These are phyloP conservation scores for Rhinoraja longicauda DNA, from an alignment of 2,797 vertebrate genomes.

Conservation along the genomic window DNA sequence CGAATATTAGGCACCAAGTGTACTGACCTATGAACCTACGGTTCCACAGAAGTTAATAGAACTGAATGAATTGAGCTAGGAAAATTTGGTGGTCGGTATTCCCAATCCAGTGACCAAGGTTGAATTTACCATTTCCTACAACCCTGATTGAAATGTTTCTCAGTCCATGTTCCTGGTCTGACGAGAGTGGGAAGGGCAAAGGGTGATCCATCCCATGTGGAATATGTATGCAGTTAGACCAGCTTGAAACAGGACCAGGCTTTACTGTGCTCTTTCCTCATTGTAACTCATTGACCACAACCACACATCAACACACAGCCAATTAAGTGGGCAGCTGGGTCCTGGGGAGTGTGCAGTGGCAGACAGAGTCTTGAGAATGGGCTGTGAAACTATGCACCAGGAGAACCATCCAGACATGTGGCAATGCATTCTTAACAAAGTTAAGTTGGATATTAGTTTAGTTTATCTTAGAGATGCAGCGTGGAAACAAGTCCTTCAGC, in stretches of 20 bases:
- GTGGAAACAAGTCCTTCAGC: too few species aligned
- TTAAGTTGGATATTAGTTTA: not conserved
- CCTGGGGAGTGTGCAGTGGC: not conserved
- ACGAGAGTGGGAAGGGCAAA: not conserved
- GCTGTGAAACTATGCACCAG: not conserved
- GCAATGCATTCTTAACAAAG: not conserved
- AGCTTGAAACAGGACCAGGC: not conserved
- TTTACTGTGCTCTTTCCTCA: too few species aligned
- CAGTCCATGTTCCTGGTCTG: too few species aligned
- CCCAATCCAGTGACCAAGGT: too few species aligned
- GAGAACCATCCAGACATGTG: not conserved
- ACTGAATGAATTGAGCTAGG: too few species aligned
- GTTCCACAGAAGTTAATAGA: too few species aligned
- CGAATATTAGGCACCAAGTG: too few species aligned
- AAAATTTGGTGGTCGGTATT: too few species aligned
- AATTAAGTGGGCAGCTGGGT: not conserved
- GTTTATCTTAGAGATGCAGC: too few species aligned
- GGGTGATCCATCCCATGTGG: not conserved
- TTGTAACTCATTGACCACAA: not conserved
- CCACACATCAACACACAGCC: not conserved
- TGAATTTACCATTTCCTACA: too few species aligned
- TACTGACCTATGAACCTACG: too few species aligned
- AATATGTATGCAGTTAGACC: not conserved
- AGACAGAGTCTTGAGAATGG: not conserved
- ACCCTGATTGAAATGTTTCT: too few species aligned